Conservation (phyloP, 1,140 invertebrate genomes). For the Drosophila melanogaster region DNA sequence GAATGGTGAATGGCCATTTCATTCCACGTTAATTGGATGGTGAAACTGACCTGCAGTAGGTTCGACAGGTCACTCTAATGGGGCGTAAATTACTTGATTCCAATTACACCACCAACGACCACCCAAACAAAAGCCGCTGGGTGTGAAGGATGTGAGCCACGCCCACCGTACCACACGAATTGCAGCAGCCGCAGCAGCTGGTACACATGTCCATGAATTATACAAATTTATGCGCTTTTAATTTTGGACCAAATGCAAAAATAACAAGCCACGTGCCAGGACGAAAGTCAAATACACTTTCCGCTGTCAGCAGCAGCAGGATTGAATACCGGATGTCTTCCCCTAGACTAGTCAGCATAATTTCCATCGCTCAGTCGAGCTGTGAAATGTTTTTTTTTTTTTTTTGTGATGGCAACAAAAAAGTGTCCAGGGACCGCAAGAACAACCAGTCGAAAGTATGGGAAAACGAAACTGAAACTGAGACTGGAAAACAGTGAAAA, state of each 20-base stretch:
- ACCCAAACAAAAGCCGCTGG: constrained; percentile 11
- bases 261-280: constrained; percentile 20
- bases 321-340: background rate
- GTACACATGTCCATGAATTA: constrained; percentile 66
- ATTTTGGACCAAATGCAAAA: constrained; percentile 66
- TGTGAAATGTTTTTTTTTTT: constrained; percentile 6
- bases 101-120: constrained; percentile 46
- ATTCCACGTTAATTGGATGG: constrained; percentile 69
- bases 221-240: constrained; percentile 72
- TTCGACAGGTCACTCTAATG: constrained; percentile 66
- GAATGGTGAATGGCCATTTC: constrained; percentile 52
- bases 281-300: constrained; percentile 8
- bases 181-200: constrained; percentile 28
- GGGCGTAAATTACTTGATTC: constrained; percentile 75
- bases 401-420: constrained; percentile 12
- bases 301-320: background rate
- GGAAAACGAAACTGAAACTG: constrained; percentile 19
- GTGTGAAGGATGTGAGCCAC: constrained; percentile 17
- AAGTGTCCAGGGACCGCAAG: constrained; percentile 26
- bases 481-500: constrained; percentile 71
- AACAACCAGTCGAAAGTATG: constrained; percentile 14
- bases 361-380: constrained; percentile 12
- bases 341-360: constrained; percentile 15
- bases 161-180: background rate
- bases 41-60: background rate